phyloP scores from a whole-genome alignment of 2,888 invertebrate genomes.

The Nephrotoma flavescens region DNA sequence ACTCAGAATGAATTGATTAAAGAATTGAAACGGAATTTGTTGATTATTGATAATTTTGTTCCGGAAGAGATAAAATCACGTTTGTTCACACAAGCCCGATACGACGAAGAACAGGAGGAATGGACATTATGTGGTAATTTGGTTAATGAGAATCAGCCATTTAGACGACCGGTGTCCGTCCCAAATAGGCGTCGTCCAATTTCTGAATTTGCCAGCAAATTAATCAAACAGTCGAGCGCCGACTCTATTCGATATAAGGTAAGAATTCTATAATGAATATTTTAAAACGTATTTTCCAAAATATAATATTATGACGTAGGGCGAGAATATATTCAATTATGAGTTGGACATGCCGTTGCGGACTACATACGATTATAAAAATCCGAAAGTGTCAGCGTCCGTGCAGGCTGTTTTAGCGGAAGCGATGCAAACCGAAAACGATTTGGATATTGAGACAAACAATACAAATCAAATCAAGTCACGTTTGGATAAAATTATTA shows the following conservation, averaged over 20 bases:
- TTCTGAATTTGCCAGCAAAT: conserved; percentile 39
- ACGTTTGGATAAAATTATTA: conserved; percentile 30
- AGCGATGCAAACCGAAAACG: conserved; percentile 32
- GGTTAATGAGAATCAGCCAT: conserved; percentile 30
- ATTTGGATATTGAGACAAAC: conserved; percentile 25
- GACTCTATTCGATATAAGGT: conserved; percentile 24
- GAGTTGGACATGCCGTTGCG: conserved; percentile 33
- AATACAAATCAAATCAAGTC: conserved; percentile 10
- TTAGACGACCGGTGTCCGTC: conserved; percentile 46
- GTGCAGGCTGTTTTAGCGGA: conserved; percentile 32
- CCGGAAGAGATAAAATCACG: conserved; percentile 66
- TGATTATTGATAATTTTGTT: conserved; percentile 82
- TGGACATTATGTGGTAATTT: conserved; percentile 41
- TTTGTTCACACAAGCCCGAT: conserved; percentile 54
- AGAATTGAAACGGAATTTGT: conserved; percentile 76
- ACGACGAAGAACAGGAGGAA: conserved; percentile 69
- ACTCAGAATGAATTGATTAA: conserved; percentile 81
- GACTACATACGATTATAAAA: conserved; percentile 31
- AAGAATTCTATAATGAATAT: neutral
- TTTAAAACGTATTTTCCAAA: neutral
- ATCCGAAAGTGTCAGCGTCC: conserved; percentile 31
- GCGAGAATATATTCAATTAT: conserved; percentile 30
- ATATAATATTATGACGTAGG: conserved; percentile 10
- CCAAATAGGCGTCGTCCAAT: conserved; percentile 47
- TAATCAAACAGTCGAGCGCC: conserved; percentile 24